Base-by-base conservation (phyloP, 2,797 vertebrate species). In the Lycodopsis pacificus region DNA sequence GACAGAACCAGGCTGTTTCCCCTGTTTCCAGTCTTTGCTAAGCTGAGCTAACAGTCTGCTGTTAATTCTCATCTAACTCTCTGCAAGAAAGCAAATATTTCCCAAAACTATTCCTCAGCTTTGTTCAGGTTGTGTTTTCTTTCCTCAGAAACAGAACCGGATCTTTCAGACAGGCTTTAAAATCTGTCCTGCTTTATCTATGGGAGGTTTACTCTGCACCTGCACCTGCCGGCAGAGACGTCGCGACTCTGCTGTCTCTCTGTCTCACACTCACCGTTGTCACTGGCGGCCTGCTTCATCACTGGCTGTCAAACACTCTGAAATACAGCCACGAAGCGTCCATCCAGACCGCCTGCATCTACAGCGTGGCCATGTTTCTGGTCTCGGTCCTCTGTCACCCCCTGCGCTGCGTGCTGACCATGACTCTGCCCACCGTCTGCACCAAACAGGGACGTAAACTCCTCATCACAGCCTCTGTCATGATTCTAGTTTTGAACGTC, bases 391-490 rank as follows among this genome's bases (percentile, higher is more conserved):
- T 99, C 64, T 91, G 96, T 40, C 96, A 97, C 74, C 98, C 98
- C 0, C 73, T 96, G 65, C 97, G 98, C 53, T 99, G 98, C 25
- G 92, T 96, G 49, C 93, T 98, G 85, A 97, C 93, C 0, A 94
- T 99, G 82, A 94, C 87, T 0, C 89, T 98, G 74, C 98, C 97
- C 2, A 97, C 95, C 0, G 74, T 97, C 25, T 96, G 97, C 69
- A 97, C 96, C 13, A 95, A 93, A 22, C 96, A 99, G 84, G 97
- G 98, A 1, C 93, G 96, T 48, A 95, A 94, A 59, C 90, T 99
- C 27, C 93, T 99, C 46, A 75, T 98, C 44, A 97, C 97, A 0
- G 89, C 95, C 10, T 96, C 96, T 0, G 19, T 95, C 22, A 95
- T 97, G 95, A 93, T 96, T 0, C 77, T 97, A 7, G 88, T 95